A percentile compares a stretch with the other conserved stretches of the same genome.
These are phyloP conservation scores for Ahaetulla prasina DNA, from an alignment of 2,113 vertebrate genomes.

Conservation along the genomic window DNA sequence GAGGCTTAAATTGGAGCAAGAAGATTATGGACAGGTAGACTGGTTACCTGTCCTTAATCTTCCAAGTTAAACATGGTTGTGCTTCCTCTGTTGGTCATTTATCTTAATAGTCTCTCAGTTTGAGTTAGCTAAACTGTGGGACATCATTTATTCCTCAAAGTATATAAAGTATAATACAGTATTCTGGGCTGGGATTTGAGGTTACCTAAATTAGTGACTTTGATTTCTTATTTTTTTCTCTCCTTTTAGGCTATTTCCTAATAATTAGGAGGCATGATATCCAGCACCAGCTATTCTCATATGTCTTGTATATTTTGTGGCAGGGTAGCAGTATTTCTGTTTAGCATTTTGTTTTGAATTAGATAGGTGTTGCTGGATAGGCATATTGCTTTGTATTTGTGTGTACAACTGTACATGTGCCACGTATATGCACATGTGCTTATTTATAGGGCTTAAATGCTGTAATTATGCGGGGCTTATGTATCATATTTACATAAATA, in stretches of 20 bases:
- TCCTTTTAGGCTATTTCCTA: background rate
- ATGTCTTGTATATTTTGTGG: background rate
- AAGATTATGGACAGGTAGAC: background rate
- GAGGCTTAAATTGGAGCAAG: background rate
- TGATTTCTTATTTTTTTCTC: background rate
- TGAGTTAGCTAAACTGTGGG: background rate
- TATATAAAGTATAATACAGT: background rate
- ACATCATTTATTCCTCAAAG: background rate
- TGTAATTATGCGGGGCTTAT: background rate
- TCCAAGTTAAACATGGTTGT: background rate
- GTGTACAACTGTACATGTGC: background rate
- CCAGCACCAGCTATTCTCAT: background rate
- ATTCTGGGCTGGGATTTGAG: background rate
- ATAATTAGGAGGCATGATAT: background rate
- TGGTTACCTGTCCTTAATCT: background rate
- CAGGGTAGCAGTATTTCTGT: background rate
- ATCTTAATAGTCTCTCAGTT: background rate
- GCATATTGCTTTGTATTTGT: background rate
- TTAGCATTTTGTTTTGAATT: background rate
- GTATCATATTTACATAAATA: background rate
- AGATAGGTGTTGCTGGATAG: background rate
- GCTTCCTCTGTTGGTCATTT: background rate
- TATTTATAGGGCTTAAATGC: background rate
- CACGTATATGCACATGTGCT: background rate
- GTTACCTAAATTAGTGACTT: background rate